Evolutionary conservation across 92 coral and sea anemone species (phyloP).

Genomic region (Epizoanthus illoricatus): DNA sequence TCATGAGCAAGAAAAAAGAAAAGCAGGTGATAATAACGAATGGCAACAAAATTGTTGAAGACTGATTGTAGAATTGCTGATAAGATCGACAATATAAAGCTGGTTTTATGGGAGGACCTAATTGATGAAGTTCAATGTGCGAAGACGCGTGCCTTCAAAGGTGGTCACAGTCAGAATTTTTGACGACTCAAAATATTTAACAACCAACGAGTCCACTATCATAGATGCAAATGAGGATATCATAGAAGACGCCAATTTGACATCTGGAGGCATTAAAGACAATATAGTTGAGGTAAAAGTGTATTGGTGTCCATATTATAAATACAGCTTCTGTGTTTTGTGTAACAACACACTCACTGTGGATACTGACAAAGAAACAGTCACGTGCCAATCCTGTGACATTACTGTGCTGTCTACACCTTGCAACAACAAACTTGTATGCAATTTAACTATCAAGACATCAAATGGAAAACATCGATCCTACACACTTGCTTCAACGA

Average conservation of each 20-base stretch:
- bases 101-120: constrained; percentile 53
- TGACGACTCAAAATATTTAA: constrained; percentile 49
- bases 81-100: constrained; percentile 49
- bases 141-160: constrained; percentile 47
- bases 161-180: constrained; percentile 47
- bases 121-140: constrained; percentile 53
- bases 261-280: constrained; percentile 22
- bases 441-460: too few species aligned
- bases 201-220: constrained; percentile 48
- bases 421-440: constrained; percentile 37
- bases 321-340: constrained; percentile 7
- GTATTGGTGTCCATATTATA: constrained; percentile 16
- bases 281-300: constrained; percentile 25
- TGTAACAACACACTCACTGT: constrained; percentile 24
- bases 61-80: constrained; percentile 50
- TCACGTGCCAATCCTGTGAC: constrained; percentile 48
- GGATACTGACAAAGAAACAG: constrained; percentile 39
- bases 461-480: too few species aligned
- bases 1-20: constrained; percentile 19
- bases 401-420: constrained; percentile 46
- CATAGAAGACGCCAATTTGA: constrained; percentile 7
- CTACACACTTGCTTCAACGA: too few species aligned
- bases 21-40: constrained; percentile 10
- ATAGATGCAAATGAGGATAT: constrained; percentile 23
- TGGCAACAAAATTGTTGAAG: not conserved